phyloP scores from a whole-genome alignment of 2,888 invertebrate species.

The Ophion ellenae region DNA sequence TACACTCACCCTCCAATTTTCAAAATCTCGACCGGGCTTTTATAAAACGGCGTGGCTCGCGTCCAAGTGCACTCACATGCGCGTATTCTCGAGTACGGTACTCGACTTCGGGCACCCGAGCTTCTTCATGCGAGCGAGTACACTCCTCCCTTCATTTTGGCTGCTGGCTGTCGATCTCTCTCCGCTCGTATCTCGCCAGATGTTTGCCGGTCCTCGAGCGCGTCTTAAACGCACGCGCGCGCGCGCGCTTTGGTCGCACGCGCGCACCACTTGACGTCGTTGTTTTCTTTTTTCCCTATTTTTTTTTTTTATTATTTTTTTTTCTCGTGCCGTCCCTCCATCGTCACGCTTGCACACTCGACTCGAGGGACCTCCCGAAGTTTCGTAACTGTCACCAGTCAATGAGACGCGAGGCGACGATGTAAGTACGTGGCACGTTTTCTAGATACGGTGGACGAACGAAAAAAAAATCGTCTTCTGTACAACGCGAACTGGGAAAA shows the following conservation, averaged over 20 bases:
- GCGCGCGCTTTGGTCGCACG: slow-evolving; percentile 48
- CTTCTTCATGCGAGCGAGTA: neutral
- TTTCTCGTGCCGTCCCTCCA: slow-evolving; percentile 26
- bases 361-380: slow-evolving; percentile 43
- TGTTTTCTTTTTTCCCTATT: neutral
- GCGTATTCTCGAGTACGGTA: slow-evolving; percentile 56
- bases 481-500: too few species aligned
- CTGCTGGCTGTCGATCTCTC: slow-evolving; percentile 19
- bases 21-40: slow-evolving; percentile 23
- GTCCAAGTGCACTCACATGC: slow-evolving; percentile 64
- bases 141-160: slow-evolving; percentile 27
- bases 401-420: slow-evolving; percentile 31
- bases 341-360: slow-evolving; percentile 24
- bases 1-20: slow-evolving; percentile 65
- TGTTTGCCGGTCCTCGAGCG: slow-evolving; percentile 57
- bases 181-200: slow-evolving; percentile 58
- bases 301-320: neutral
- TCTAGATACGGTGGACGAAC: too few species aligned
- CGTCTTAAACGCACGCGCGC: slow-evolving; percentile 46
- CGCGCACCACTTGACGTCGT: slow-evolving; percentile 51
- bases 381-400: slow-evolving; percentile 61
- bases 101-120: slow-evolving; percentile 62
- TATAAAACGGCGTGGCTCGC: slow-evolving; percentile 54
- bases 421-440: too few species aligned
- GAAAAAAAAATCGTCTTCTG: too few species aligned